Evolutionary conservation across 2,888 invertebrate genomes (phyloP), one percentile per base, ranked within the genome.

Genomic region (Lepidochitona cinerea): DNA sequence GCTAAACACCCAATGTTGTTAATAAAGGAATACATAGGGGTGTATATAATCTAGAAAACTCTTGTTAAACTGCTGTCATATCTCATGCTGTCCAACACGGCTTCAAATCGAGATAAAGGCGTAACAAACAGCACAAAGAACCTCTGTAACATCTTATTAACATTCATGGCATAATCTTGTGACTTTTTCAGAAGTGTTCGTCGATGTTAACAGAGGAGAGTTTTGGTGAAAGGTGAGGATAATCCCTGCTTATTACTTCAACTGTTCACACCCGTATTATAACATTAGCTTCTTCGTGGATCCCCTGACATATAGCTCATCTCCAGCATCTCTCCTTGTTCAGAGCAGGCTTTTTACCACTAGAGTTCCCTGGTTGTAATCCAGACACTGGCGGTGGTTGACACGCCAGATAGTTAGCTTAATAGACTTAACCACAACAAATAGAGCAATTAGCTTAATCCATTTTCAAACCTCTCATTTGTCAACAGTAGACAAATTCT

Each of bases 121-220:
- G n/a, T n/a, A n/a, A n/a, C n/a, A n/a, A n/a, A n/a, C n/a, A n/a
- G n/a, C 49, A 49, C 4, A n/a, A 49, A 49, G 2, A 49, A 18
- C 2, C 18, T 18, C 49, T 49, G 49, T 49, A 23, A 1, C 7
- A 23, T 49, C 49, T 49, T 49, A 49, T 59, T 59, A 29, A 59
- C 59, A 59, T 59, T 59, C 59, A 59, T 59, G 59, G 32, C 59
- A 29, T 29, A 59, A 59, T 32, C 59, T 59, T 59, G 26, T 29
- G 23, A 59, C 32, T 59, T 59, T 59, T 59, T 59, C 59, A 59
- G 59, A 59, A 59, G 59, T 59, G 59, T 32, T 59, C 59, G 7
- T 59, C 59, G 59, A 32, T 29, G 23, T 14, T 59, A 23, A 59
- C 59, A 29, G 59, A 59, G 29, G 59, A 59, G 12, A 29, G 59